phyloP scores from a whole-genome alignment of 37 sponge, comb jelly and placozoan genomes.

The Theonella swinhoei region DNA sequence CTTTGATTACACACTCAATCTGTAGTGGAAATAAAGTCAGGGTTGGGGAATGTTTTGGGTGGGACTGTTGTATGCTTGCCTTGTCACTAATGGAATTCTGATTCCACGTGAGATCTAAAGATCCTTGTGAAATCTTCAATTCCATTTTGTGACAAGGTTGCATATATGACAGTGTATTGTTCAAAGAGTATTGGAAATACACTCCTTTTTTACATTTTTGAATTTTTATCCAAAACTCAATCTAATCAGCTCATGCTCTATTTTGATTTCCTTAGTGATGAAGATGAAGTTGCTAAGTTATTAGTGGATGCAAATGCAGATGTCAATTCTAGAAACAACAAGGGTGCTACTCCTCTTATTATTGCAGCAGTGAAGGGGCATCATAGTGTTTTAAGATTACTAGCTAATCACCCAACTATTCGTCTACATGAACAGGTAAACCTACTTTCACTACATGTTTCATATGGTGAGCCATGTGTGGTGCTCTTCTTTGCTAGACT shows the following conservation, averaged over 20 bases:
- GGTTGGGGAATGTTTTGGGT: not conserved
- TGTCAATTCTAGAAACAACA: constrained; percentile 67
- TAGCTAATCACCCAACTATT: constrained; percentile 35
- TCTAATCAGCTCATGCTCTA: too few species aligned
- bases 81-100: not conserved
- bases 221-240: too few species aligned
- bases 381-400: constrained; percentile 46
- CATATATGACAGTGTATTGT: not conserved
- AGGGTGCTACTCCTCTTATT: constrained; percentile 61
- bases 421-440: constrained; percentile 44
- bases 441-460: not conserved
- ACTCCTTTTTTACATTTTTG: too few species aligned
- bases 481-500: too few species aligned
- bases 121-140: not conserved
- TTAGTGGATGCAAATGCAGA: constrained; percentile 68
- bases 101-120: not conserved
- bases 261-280: too few species aligned
- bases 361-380: constrained; percentile 75
- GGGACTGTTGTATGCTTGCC: not conserved
- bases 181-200: too few species aligned
- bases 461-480: too few species aligned
- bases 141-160: not conserved
- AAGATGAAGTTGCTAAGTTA: constrained; percentile 72
- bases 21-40: not conserved
- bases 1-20: not conserved